phyloP scores from a whole-genome alignment of 2,797 vertebrate species.

The Darevskia nairensis region DNA sequence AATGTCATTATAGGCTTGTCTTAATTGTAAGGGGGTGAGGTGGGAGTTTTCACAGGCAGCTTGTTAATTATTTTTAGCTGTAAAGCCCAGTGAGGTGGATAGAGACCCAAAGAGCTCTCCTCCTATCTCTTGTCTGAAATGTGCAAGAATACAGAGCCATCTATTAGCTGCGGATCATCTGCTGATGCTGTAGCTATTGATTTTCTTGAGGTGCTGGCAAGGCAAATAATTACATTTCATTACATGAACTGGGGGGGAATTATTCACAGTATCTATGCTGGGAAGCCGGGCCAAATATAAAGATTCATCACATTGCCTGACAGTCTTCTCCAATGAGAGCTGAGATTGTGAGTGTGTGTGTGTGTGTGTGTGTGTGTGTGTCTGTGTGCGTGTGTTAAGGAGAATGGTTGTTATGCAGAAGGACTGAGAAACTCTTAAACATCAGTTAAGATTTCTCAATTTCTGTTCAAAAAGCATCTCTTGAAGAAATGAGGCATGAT shows the following conservation, averaged over 20 bases:
- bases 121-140: constrained; percentile 47
- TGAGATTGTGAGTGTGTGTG: constrained; percentile 13
- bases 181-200: constrained; percentile 44
- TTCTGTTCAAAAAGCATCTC: neutral
- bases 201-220: constrained; percentile 18
- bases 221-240: constrained; percentile 49
- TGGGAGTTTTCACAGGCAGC: constrained; percentile 17
- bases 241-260: constrained; percentile 30
- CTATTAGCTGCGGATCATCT: constrained; percentile 39
- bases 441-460: neutral
- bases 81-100: constrained; percentile 41
- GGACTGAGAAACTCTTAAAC: neutral
- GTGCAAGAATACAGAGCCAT: constrained; percentile 12
- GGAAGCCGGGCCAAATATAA: constrained; percentile 11
- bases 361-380: neutral
- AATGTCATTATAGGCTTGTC: constrained; percentile 35
- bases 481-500: neutral
- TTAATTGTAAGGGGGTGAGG: constrained; percentile 31
- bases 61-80: constrained; percentile 55
- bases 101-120: constrained; percentile 47
- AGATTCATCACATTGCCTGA: constrained; percentile 1
- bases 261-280: constrained; percentile 20
- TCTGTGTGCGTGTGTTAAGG: neutral
- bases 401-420: neutral
- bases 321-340: constrained; percentile 2